Percentiles rank a stretch among this genome's conserved stretches.
Conservation (phyloP, 1,140 invertebrate genomes). For the Aleiodes sp. region DNA sequence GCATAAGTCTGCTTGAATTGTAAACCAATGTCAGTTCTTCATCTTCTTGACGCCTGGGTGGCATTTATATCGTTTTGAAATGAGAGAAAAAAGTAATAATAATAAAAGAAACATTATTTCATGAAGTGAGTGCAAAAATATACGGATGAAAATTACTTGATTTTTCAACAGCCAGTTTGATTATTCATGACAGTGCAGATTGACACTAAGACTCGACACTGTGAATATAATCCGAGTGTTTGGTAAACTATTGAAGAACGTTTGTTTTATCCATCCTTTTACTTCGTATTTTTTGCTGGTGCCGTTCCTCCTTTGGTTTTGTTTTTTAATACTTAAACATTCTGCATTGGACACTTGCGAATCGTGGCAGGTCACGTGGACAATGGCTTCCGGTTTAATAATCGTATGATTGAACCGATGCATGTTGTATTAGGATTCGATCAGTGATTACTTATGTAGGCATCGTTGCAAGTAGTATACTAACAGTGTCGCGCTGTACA, state of each 20-base stretch:
- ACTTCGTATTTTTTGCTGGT: background rate
- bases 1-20: background rate
- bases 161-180: conserved; percentile 4
- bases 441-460: conserved; percentile 13
- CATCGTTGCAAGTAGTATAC: background rate
- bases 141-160: background rate
- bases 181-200: background rate
- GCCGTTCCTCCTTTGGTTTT: background rate
- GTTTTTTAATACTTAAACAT: background rate
- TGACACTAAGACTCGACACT: background rate
- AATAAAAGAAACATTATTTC: background rate
- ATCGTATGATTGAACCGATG: conserved; percentile 17
- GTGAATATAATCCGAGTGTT: background rate
- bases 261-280: too few relatives aligned
- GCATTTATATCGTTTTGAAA: background rate
- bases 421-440: background rate
- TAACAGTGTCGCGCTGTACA: conserved; percentile 19
- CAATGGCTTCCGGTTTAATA: conserved; percentile 28
- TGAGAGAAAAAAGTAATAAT: background rate
- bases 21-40: conserved; percentile 3
- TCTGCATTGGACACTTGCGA: background rate
- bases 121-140: background rate
- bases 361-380: conserved; percentile 33
- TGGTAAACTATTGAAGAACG: too few relatives aligned
- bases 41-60: background rate